A percentile compares a stretch with the other conserved stretches of the same genome.
Evolutionary conservation across 1,140 invertebrate genomes (phyloP).

Genomic region (Neodiprion virginianus): DNA sequence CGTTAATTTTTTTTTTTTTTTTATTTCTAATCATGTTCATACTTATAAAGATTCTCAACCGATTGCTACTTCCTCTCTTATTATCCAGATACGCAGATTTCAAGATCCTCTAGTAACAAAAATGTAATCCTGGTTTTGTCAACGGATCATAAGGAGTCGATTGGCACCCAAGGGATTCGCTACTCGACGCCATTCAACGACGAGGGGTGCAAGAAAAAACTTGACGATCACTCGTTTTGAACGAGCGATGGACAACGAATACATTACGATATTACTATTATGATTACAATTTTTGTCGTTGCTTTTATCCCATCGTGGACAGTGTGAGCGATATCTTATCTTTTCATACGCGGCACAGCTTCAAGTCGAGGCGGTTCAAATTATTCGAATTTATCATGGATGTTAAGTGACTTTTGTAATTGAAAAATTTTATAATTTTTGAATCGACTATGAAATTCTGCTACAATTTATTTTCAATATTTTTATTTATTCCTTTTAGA

Average conservation of each 20-base stretch:
- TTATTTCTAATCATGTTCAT: not conserved
- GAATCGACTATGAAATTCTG: too few species aligned
- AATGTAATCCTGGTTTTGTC: slow-evolving; percentile 25
- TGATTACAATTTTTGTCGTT: not conserved
- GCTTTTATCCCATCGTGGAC: not conserved
- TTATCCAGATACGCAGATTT: slow-evolving; percentile 40
- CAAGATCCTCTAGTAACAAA: slow-evolving; percentile 30
- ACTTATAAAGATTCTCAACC: slow-evolving; percentile 6
- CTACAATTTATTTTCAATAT: too few species aligned
- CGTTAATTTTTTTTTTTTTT: not conserved
- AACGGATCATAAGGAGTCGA: slow-evolving; percentile 17
- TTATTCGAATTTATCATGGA: not conserved
- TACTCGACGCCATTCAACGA: slow-evolving; percentile 18
- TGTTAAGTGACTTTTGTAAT: not conserved
- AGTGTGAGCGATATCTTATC: not conserved
- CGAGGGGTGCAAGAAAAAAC: slow-evolving; percentile 24
- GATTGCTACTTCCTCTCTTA: slow-evolving; percentile 5
- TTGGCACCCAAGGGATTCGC: slow-evolving; percentile 25
- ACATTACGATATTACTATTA: too few species aligned
- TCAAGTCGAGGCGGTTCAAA: not conserved
- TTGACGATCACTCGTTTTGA: slow-evolving; percentile 7
- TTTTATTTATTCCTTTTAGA: too few species aligned
- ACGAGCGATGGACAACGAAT: too few species aligned
- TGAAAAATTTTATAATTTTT: not conserved
- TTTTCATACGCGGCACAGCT: not conserved